Conservation (phyloP, 2,888 invertebrate genomes). For the Dryomyza anilis region DNA sequence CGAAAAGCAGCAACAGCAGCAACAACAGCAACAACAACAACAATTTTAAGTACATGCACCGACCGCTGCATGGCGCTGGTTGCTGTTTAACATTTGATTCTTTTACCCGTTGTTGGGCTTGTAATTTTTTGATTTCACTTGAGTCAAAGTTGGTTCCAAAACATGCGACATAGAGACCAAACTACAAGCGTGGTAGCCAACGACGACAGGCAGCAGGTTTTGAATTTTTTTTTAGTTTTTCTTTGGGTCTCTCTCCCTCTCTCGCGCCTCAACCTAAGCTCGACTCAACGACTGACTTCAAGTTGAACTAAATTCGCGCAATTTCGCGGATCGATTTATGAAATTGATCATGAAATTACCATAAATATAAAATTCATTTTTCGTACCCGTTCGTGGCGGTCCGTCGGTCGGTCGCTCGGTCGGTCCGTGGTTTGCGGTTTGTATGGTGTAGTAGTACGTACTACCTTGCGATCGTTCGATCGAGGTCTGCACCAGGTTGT, state of each 20-base stretch:
- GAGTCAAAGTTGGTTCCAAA: background rate
- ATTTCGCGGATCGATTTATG: constrained; percentile 43
- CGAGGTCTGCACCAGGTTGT: constrained; percentile 13
- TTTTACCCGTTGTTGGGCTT: background rate
- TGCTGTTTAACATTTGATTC: background rate
- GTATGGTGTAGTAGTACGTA: too few relatives aligned
- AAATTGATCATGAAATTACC: constrained; percentile 48
- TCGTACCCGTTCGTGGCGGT: background rate
- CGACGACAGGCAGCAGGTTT: too few relatives aligned
- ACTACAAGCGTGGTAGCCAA: too few relatives aligned
- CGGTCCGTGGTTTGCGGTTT: background rate
- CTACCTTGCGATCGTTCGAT: background rate
- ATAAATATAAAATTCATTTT: constrained; percentile 40
- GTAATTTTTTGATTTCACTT: background rate
- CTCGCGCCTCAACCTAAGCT: background rate
- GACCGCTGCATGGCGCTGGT: background rate
- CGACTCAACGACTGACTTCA: background rate
- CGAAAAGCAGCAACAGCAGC: background rate
- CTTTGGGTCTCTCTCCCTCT: too few relatives aligned
- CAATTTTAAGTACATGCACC: background rate
- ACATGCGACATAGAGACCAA: too few relatives aligned
- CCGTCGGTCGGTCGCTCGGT: background rate
- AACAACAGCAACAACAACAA: background rate
- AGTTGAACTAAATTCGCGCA: constrained; percentile 23
- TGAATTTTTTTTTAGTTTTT: too few relatives aligned